Evolutionary conservation across 2,888 invertebrate genomes (phyloP).

Genomic region (Sinotaia quadrata): DNA sequence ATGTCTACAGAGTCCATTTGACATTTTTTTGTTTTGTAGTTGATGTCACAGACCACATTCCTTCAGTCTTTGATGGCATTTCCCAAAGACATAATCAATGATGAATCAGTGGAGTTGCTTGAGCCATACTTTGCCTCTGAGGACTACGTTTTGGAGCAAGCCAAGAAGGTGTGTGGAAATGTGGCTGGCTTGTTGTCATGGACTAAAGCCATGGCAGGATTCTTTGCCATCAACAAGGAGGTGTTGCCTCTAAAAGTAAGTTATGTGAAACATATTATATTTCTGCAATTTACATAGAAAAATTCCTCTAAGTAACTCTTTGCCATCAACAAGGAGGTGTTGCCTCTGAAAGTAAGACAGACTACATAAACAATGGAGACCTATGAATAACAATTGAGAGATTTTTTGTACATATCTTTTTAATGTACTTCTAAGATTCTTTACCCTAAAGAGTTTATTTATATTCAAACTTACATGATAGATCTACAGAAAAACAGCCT

Average conservation of each 20-base stretch:
- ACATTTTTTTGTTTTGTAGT: constrained; percentile 42
- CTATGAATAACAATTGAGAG: too few relatives aligned
- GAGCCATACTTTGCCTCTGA: constrained; percentile 70
- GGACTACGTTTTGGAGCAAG: constrained; percentile 71
- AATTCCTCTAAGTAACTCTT: too few relatives aligned
- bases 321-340: too few relatives aligned
- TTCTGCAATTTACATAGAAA: too few relatives aligned
- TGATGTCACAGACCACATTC: constrained; percentile 69
- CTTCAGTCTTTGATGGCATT: constrained; percentile 85
- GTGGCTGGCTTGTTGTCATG: constrained; percentile 71
- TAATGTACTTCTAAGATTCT: too few relatives aligned
- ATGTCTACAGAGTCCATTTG: not conserved
- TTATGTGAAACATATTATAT: too few relatives aligned
- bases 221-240: constrained; percentile 90
- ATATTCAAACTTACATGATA: too few relatives aligned
- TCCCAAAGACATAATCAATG: constrained; percentile 76
- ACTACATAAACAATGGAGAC: too few relatives aligned
- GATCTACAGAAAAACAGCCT: too few relatives aligned
- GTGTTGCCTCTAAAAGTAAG: constrained; percentile 88
- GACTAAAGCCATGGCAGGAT: constrained; percentile 70
- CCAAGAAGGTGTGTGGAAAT: constrained; percentile 70
- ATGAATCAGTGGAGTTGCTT: constrained; percentile 72
- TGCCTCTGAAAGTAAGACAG: too few relatives aligned
- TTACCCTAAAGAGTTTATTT: too few relatives aligned
- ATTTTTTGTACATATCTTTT: too few relatives aligned